phyloP scores from a whole-genome alignment of 2,113 vertebrate species.

The Pseudorectes ferrugineus region DNA sequence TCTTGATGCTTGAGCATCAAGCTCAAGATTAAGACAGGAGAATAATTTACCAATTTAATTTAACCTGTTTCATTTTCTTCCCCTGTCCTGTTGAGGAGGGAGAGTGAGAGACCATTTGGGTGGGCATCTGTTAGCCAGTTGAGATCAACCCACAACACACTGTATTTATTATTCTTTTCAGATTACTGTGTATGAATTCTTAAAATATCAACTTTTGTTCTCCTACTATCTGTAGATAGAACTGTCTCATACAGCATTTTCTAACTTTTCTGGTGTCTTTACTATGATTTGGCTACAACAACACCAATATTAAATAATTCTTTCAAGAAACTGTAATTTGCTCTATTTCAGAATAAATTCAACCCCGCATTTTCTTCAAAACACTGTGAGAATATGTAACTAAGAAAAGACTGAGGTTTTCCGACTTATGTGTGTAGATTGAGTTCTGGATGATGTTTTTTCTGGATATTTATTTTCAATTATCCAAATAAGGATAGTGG shows the following conservation, averaged over 20 bases:
- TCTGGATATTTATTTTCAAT: neutral
- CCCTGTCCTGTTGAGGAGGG: neutral
- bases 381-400: neutral
- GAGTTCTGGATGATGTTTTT: neutral
- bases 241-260: neutral
- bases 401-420: neutral
- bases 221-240: neutral
- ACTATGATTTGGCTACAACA: neutral
- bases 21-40: neutral
- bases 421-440: fast-evolving
- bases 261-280: neutral
- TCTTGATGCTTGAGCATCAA: neutral
- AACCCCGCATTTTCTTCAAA: neutral
- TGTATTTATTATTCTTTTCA: neutral
- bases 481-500: neutral
- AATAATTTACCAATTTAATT: neutral
- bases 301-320: neutral
- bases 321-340: neutral
- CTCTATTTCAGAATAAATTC: neutral
- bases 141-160: neutral
- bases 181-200: neutral
- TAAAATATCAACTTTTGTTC: neutral
- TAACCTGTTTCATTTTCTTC: neutral
- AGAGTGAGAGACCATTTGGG: neutral
- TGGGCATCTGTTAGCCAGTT: neutral